Evolutionary conservation across 2,113 vertebrate species (phyloP), one percentile per base, ranked within the genome.

Genomic region (Ardeotis arabs): DNA sequence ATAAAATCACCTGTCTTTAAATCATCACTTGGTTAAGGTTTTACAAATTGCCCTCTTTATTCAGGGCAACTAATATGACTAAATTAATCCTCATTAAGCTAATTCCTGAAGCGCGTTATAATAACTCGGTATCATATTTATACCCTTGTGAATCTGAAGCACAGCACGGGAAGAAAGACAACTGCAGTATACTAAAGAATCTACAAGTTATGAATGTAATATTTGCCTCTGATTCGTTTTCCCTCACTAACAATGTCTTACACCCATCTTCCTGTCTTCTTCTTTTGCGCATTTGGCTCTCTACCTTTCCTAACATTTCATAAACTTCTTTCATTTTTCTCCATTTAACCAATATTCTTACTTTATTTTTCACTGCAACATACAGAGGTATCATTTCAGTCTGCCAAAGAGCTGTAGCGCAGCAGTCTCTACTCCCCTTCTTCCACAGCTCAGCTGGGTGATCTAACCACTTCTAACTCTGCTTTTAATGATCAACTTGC

Each of bases 351-450:
- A 58, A 73, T 37, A 90, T 39, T 39, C 39, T 39, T 39, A 39
- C 39, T 39, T 39, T 39, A 39, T 39, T 39, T 39, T 39, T 39
- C 39, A 39, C 39, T 39, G 39, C 39, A 39, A 39, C 39, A 39
- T 39, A 39, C 39, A 39, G 39, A 39, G 39, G 39, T 39, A 39
- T 39, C 39, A 39, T 39, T 39, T 39, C 39, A 39, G 39, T 39
- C 39, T 39, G 82, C 63, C 81, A 64, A 77, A 78, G 89, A 95
- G 88, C 93, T 94, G 89, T 83, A 83, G 63, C 63, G 90, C 78
- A 77, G 18, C 77, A 86, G 77, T 84, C 89, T 96, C 91, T 80
- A 67, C 89, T 96, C 72, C 80, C 47, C 83, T 78, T n/a, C 6
- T 13, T 69, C 41, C 47, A 9, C 19, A 37, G 19, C 31, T 74